Evolutionary conservation across 2,113 vertebrate genomes (phyloP).

Genomic region (Syngnathus floridae): DNA sequence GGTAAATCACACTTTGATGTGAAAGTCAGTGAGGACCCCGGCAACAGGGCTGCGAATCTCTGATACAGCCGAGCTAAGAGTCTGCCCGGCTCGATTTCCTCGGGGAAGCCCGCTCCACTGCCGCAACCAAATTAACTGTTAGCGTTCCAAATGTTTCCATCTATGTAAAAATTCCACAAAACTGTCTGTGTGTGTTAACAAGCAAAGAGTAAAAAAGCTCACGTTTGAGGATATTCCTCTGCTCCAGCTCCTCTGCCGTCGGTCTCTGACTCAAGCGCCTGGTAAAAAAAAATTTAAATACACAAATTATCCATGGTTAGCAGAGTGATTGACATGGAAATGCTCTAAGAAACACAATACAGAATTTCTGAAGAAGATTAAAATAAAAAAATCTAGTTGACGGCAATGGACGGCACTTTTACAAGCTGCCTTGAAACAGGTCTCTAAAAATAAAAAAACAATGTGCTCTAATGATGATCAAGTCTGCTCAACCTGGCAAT

Average conservation of each 20-base stretch:
- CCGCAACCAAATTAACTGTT: not conserved
- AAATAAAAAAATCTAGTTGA: too few relatives aligned
- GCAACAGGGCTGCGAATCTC: constrained; percentile 38
- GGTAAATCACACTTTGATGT: constrained; percentile 54
- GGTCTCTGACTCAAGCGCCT: constrained; percentile 97
- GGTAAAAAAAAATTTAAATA: constrained; percentile 55
- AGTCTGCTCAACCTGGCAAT: not conserved
- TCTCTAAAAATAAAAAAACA: not conserved
- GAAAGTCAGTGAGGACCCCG: constrained; percentile 30
- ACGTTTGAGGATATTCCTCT: constrained; percentile 99
- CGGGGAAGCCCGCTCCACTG: constrained; percentile 26
- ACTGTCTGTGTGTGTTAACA: not conserved
- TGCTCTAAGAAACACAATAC: not conserved
- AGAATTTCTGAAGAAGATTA: too few relatives aligned
- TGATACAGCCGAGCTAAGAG: constrained; percentile 38
- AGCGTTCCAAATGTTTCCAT: too few relatives aligned
- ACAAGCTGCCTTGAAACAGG: not conserved
- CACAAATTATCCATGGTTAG: constrained; percentile 28
- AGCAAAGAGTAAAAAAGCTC: constrained; percentile 53
- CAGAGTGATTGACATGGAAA: constrained; percentile 8
- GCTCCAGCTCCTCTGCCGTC: constrained; percentile 92
- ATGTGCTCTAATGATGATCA: not conserved
- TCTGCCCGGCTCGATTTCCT: constrained; percentile 38
- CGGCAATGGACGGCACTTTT: not conserved
- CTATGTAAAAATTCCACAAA: too few relatives aligned